Conservation (phyloP, 2,797 vertebrate genomes). For the Molossus molossus region DNA sequence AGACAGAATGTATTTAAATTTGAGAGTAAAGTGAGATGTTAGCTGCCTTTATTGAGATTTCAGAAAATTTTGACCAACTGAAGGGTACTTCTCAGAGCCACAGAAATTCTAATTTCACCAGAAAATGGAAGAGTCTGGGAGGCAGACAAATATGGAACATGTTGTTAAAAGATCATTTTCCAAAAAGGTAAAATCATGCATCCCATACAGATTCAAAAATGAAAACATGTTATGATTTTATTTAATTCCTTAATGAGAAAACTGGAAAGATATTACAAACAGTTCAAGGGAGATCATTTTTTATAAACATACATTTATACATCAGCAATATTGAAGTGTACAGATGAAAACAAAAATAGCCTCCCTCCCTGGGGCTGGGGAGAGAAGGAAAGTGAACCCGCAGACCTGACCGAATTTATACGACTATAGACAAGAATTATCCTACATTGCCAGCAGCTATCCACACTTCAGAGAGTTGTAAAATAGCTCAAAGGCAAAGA, state of each 20-base stretch:
- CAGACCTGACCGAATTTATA: neutral
- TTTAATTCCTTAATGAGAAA: neutral
- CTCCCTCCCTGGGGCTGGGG: neutral
- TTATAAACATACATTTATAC: neutral
- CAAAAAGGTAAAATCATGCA: neutral
- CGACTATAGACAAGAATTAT: neutral
- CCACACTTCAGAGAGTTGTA: neutral
- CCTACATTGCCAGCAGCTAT: neutral
- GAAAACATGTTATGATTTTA: neutral
- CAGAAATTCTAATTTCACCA: slow-evolving; percentile 17
- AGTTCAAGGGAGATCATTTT: neutral
- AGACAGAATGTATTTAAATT: slow-evolving; percentile 26
- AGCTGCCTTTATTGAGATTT: neutral
- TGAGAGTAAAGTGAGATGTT: neutral
- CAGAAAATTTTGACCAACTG: slow-evolving; percentile 17
- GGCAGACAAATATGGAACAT: neutral
- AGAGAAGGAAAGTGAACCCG: neutral
- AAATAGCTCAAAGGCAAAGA: neutral
- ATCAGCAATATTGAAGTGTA: slow-evolving; percentile 13
- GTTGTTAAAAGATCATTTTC: neutral
- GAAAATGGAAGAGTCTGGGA: slow-evolving; percentile 25
- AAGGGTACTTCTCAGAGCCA: neutral
- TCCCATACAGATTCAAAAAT: neutral
- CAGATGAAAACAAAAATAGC: slow-evolving; percentile 4
- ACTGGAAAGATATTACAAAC: slow-evolving; percentile 4